Conservation (phyloP, 2,113 vertebrate genomes). For the Struthio camelus region DNA sequence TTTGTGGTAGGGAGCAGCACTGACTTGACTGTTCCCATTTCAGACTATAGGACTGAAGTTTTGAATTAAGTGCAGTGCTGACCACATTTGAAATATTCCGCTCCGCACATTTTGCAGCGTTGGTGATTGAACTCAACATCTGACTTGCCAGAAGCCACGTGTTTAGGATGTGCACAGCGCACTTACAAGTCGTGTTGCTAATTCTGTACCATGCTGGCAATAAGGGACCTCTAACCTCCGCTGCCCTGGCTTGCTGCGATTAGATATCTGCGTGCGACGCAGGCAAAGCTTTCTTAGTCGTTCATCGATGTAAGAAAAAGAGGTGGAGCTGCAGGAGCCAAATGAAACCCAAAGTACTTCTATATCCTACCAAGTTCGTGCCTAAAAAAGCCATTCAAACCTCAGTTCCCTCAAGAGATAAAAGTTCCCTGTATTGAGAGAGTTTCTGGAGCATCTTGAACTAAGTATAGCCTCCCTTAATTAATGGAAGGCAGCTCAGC, state of each 20-base stretch:
- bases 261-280: background rate
- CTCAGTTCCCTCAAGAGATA: slow-evolving; percentile 7
- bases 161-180: background rate
- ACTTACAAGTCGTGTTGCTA: background rate
- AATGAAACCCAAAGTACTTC: background rate
- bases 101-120: background rate
- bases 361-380: background rate
- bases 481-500: slow-evolving; percentile 14
- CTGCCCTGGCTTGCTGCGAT: background rate
- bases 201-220: background rate
- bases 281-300: background rate
- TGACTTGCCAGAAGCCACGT: background rate
- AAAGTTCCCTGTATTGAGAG: background rate
- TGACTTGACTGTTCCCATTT: background rate
- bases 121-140: background rate
- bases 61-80: background rate
- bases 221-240: background rate
- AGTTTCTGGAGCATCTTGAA: background rate
- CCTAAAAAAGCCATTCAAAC: background rate
- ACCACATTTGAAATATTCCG: background rate
- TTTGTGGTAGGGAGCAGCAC: background rate
- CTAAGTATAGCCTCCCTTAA: slow-evolving; percentile 1
- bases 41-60: background rate
- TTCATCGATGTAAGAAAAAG: background rate
- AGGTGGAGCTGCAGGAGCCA: slow-evolving; percentile 23